Conservation (phyloP, 2,113 vertebrate species). For the Machaerirhynchus nigripectus region DNA sequence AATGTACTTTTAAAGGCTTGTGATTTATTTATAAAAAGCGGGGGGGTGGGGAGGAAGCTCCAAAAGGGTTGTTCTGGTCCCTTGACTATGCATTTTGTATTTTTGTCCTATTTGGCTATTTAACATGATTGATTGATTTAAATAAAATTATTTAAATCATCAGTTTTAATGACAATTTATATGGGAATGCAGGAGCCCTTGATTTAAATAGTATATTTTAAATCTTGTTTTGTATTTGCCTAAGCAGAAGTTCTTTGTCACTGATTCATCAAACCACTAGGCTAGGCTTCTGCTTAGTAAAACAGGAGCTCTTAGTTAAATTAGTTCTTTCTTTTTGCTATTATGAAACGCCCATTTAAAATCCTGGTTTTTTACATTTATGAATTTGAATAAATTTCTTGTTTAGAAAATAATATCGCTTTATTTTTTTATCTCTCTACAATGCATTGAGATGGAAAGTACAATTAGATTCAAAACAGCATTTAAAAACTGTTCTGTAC, state of each 20-base stretch:
- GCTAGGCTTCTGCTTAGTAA: background rate
- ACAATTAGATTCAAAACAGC: background rate
- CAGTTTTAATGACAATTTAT: background rate
- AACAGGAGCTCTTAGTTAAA: background rate
- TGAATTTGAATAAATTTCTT: background rate
- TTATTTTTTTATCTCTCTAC: background rate
- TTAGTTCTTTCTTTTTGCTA: background rate
- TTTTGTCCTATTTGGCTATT: background rate
- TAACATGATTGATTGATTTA: background rate
- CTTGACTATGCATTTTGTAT: background rate
- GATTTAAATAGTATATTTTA: background rate
- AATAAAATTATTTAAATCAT: background rate
- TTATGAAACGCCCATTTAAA: background rate
- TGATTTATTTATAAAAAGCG: background rate
- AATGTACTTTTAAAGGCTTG: background rate
- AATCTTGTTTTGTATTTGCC: background rate
- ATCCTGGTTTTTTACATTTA: background rate
- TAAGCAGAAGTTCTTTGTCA: background rate
- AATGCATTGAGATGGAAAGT: background rate
- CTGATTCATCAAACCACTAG: background rate
- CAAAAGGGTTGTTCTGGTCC: background rate
- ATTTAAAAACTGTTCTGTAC: background rate
- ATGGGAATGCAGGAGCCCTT: background rate
- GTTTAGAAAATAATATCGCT: background rate
- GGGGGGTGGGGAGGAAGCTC: background rate